These are phyloP conservation scores for Phalangium opilio DNA, from an alignment of 2,888 invertebrate genomes.

Conservation along the genomic window DNA sequence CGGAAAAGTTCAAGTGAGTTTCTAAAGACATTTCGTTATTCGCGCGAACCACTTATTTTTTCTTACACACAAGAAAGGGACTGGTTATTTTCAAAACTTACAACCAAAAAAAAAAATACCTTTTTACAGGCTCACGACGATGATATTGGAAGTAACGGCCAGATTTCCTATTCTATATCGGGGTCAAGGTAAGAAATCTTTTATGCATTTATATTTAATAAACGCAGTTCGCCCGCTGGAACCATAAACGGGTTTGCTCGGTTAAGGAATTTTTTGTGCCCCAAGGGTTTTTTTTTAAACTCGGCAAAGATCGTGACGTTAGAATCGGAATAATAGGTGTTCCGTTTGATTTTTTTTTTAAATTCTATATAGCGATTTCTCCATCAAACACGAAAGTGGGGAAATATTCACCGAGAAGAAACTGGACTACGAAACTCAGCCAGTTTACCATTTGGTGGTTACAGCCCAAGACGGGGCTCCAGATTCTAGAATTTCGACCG, in stretches of 20 bases:
- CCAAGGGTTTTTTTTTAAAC: too few species aligned
- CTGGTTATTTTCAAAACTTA: too few species aligned
- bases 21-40: neutral
- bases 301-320: too few species aligned
- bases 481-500: constrained; percentile 69
- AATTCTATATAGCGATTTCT: constrained; percentile 62
- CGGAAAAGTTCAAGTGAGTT: constrained; percentile 47
- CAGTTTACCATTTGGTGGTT: constrained; percentile 67
- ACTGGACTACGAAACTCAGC: constrained; percentile 63
- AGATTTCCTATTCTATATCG: constrained; percentile 45
- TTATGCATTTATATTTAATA: too few species aligned
- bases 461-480: constrained; percentile 76
- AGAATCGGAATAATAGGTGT: too few species aligned
- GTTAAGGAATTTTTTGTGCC: too few species aligned
- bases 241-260: too few species aligned
- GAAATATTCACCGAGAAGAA: constrained; percentile 55
- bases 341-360: too few species aligned
- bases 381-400: constrained; percentile 63
- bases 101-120: too few species aligned
- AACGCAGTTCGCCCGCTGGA: too few species aligned
- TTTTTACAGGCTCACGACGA: constrained; percentile 39
- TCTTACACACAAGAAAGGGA: too few species aligned
- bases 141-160: constrained; percentile 69
- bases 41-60: too few species aligned
- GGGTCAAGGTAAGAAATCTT: constrained; percentile 9